Evolutionary conservation across 1,140 invertebrate genomes (phyloP), one percentile per base, ranked within the genome.

Genomic region (Drosophila erecta): DNA sequence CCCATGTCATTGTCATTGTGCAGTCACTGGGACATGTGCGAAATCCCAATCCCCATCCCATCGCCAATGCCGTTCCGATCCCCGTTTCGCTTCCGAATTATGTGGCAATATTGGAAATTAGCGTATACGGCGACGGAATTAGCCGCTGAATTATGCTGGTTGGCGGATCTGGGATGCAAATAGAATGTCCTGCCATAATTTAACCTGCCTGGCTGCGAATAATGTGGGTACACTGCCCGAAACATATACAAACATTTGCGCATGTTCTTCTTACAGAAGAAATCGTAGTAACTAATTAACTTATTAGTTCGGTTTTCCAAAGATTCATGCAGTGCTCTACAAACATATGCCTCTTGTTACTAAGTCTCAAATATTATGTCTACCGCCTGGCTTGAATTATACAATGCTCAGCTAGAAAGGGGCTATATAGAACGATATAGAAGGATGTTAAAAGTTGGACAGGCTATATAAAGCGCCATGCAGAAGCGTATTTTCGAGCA

Each of bases 101-200:
- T 41, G 11, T 43, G 37, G 15, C n/a, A 30, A 56, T 24, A 44
- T 65, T 44, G 53, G 15, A 85, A 84, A 84, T 84, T 84, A 84
- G 81, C 80, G 80, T 83, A 85, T 83, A 62, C 81, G 56, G 14
- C 40, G 24, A 27, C 14, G 47, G 66, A 84, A 83, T 85, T 85
- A 83, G 54, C 41, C 10, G 64, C 30, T 30, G 59, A 65, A 65
- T 83, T 76, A 83, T 83, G 80, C 80, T 75, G 80, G 79, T 61
- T 27, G 27, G 4, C 61, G 30, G 60, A 10, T 12, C 6, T 37
- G 10, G 12, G 15, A 47, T 57, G 56, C 56, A 47, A 58, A 57
- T 57, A 15, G 15, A 57, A 24, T 58, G 40, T 54, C 37, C 58
- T 53, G 51, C 17, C 14, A 4, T 8, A 7, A 22, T 4, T n/a